Base-by-base conservation (phyloP, 2,113 vertebrate species). In the Ptilonorhynchus violaceus region DNA sequence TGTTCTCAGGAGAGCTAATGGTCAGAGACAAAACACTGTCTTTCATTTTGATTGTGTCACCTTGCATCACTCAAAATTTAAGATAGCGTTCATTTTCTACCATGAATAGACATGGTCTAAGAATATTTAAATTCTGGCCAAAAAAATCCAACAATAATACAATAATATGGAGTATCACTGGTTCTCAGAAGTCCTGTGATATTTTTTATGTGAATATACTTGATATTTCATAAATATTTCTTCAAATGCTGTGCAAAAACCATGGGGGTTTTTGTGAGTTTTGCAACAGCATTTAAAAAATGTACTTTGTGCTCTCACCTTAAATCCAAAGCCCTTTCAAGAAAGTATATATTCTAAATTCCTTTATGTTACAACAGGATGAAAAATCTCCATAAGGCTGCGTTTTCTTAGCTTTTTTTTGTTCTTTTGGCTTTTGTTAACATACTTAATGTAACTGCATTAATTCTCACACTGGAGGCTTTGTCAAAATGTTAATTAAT, bases 401-500 rank as follows among this genome's bases (percentile, higher is more conserved):
- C 9, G 16, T 80, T 73, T 75, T 53, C 31, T 73, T 69, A 46
- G 13, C 13, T 89, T 53, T 69, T 88, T 35, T 58, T 42, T 64
- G 3, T 39, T 47, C 23, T 58, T 14, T 63, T 66, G 20, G 13
- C 5, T 88, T 94, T 89, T 82, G n/a, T 72, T 82, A 88, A 3
- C 58, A 18, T 85, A 64, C 23, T 75, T 19, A 1, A 82, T 88
- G 94, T 88, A 70, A 72, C n/a, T 76, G 35, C 39, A 75, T 82
- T 92, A 78, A 47, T 88, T 88, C 53, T 88, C 20, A 59, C 49
- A 49, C 15, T 78, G 69, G 11, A 75, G 37, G 6, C 58, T 75
- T 73, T 83, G 50, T 76, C 60, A 83, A 68, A 94, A 66, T 46
- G 24, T 76, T 93, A 93, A 79, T 67, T 89, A 79, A 66, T 37